These are phyloP conservation scores for Tinea semifulvella DNA, from an alignment of 2,888 invertebrate genomes.

Conservation along the genomic window DNA sequence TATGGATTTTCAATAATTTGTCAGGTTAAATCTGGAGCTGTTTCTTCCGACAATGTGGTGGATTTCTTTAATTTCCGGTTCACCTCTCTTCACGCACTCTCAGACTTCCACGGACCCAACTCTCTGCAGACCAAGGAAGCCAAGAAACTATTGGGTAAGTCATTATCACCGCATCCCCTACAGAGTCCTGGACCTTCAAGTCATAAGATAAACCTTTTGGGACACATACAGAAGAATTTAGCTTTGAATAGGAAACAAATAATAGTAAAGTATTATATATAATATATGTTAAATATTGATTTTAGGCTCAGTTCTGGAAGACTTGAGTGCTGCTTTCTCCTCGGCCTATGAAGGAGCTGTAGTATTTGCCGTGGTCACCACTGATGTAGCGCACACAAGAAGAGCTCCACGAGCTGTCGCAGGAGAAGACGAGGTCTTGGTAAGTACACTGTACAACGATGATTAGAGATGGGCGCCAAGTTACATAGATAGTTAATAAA, in stretches of 20 bases:
- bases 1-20: slow-evolving; percentile 17
- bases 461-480: too few species aligned
- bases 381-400: slow-evolving; percentile 72
- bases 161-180: too few species aligned
- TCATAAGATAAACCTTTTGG: too few species aligned
- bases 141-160: slow-evolving; percentile 65
- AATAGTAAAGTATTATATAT: too few species aligned
- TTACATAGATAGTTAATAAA: too few species aligned
- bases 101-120: slow-evolving; percentile 71
- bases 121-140: slow-evolving; percentile 73
- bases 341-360: slow-evolving; percentile 67
- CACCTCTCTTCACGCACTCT: slow-evolving; percentile 68
- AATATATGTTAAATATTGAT: too few species aligned
- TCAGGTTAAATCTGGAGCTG: slow-evolving; percentile 51
- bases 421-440: slow-evolving; percentile 29
- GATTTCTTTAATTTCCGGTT: slow-evolving; percentile 75
- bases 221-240: too few species aligned
- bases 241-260: too few species aligned
- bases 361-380: slow-evolving; percentile 70
- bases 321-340: slow-evolving; percentile 61
- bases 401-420: slow-evolving; percentile 44
- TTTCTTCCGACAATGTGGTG: slow-evolving; percentile 63
- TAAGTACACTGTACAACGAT: too few species aligned
- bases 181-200: too few species aligned
- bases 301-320: background rate